Conservation (phyloP, 2,113 vertebrate species). For the Pseudolaguvia tuberculata region DNA sequence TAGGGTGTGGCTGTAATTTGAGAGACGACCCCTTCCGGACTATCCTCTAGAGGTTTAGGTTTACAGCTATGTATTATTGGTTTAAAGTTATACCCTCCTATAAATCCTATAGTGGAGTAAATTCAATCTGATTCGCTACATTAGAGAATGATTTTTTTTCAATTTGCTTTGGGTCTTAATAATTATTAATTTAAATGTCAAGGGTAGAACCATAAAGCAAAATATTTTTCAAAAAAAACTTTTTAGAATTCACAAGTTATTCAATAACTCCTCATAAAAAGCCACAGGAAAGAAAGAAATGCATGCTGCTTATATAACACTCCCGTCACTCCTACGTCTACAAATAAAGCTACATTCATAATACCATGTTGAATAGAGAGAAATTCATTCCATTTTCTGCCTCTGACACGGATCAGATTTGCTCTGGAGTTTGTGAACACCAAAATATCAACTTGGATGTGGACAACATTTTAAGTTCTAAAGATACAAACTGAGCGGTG, state of each 20-base stretch:
- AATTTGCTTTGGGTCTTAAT: too few relatives aligned
- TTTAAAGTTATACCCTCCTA: too few relatives aligned
- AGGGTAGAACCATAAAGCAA: too few relatives aligned
- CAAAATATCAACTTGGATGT: not conserved
- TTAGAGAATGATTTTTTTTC: not conserved
- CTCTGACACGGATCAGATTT: not conserved
- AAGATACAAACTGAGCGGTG: too few relatives aligned
- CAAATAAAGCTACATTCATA: not conserved
- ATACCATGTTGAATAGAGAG: not conserved
- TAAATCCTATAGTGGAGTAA: too few relatives aligned
- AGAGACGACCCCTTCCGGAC: constrained; percentile 24
- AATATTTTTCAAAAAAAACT: not conserved
- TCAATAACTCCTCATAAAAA: not conserved
- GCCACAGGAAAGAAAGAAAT: not conserved
- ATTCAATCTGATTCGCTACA: not conserved
- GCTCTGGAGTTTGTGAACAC: not conserved
- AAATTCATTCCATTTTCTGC: not conserved
- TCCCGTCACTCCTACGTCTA: too few relatives aligned
- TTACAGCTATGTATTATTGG: too few relatives aligned
- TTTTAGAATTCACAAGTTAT: not conserved
- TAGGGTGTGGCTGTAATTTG: constrained; percentile 17
- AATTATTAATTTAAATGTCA: too few relatives aligned
- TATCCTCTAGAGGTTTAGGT: not conserved
- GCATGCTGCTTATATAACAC: not conserved
- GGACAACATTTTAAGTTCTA: not conserved